Conservation (phyloP, 2,888 invertebrate species). For the Anodontia alba region DNA sequence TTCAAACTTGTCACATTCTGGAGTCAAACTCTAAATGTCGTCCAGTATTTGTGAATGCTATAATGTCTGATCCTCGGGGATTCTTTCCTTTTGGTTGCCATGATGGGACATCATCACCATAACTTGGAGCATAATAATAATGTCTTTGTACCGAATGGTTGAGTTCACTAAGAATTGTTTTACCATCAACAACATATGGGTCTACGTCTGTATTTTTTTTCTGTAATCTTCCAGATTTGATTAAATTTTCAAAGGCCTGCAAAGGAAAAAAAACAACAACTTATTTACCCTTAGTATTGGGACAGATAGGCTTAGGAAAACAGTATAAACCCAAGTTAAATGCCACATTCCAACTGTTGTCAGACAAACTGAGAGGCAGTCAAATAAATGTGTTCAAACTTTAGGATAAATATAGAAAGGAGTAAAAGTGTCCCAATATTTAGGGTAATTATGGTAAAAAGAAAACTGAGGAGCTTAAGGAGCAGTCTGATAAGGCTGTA, state of each 20-base stretch:
- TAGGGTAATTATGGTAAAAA: too few species aligned
- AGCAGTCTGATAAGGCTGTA: too few species aligned
- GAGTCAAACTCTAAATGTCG: constrained; percentile 5
- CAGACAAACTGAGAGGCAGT: too few species aligned
- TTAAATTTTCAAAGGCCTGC: constrained; percentile 82
- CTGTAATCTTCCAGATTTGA: constrained; percentile 79
- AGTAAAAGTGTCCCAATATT: too few species aligned
- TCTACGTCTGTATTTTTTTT: constrained; percentile 81
- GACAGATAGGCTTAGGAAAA: too few species aligned
- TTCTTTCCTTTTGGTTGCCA: constrained; percentile 77
- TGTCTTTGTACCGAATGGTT: constrained; percentile 76
- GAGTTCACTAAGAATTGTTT: constrained; percentile 79
- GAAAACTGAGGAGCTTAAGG: too few species aligned
- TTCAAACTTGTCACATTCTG: neutral
- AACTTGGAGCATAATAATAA: constrained; percentile 83
- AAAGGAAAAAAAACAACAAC: constrained; percentile 33
- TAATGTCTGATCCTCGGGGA: constrained; percentile 67
- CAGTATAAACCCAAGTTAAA: neutral
- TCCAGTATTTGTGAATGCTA: constrained; percentile 45
- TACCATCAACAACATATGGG: constrained; percentile 84
- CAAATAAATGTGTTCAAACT: too few species aligned
- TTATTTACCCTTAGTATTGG: too few species aligned
- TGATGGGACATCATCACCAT: constrained; percentile 81
- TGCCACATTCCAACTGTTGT: neutral
- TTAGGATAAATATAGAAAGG: too few species aligned